phyloP scores from a whole-genome alignment of 2,888 invertebrate species.

The Rhamnusium bicolor region DNA sequence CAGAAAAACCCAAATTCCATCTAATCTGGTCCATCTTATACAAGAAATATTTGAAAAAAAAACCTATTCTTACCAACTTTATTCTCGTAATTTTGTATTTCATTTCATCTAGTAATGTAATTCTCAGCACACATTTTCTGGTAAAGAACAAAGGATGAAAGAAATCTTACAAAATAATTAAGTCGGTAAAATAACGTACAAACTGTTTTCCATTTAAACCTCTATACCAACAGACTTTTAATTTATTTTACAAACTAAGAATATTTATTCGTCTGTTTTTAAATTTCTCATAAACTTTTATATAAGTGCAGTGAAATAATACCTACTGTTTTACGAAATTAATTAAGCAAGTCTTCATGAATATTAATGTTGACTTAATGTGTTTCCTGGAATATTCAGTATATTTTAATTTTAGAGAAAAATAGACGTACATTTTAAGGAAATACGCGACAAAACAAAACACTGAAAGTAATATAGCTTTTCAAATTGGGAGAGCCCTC shows the following conservation, averaged over 20 bases:
- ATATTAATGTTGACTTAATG: constrained; percentile 22
- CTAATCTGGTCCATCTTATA: too few relatives aligned
- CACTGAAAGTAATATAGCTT: constrained; percentile 3
- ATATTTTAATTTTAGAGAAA: constrained; percentile 27
- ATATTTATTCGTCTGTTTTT: constrained; percentile 14
- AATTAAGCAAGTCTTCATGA: constrained; percentile 27
- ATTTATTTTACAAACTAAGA: constrained; percentile 27
- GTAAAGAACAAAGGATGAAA: background rate
- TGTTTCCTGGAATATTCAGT: constrained; percentile 26
- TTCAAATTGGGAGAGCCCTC: background rate
- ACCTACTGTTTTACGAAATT: constrained; percentile 31
- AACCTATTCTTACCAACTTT: background rate
- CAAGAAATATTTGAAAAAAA: background rate
- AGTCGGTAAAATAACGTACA: constrained; percentile 17
- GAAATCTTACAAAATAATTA: background rate
- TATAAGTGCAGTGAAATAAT: constrained; percentile 22
- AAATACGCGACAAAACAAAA: constrained; percentile 10
- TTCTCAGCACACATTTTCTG: background rate
- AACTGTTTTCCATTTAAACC: constrained; percentile 14
- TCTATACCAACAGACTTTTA: constrained; percentile 4
- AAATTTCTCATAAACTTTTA: constrained; percentile 20
- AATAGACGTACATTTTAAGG: constrained; percentile 12
- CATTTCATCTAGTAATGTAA: background rate
- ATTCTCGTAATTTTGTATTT: background rate
- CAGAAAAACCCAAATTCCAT: too few relatives aligned